Conservation (phyloP, 2,888 invertebrate genomes). For the Aporophyla nigra region DNA sequence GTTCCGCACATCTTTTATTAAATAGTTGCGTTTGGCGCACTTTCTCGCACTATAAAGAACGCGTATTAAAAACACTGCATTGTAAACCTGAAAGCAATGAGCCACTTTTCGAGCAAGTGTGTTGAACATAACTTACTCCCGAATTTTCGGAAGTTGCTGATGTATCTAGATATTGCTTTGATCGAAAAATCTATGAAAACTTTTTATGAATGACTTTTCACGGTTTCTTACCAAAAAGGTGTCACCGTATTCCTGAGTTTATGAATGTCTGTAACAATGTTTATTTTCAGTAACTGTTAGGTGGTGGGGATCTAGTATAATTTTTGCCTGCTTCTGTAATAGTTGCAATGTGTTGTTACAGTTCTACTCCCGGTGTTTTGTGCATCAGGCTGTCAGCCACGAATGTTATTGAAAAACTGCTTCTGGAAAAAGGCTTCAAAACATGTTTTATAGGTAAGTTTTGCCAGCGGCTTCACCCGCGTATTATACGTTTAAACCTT, state of each 20-base stretch:
- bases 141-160: neutral
- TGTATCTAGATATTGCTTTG: neutral
- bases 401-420: neutral
- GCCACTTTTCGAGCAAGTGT: neutral
- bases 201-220: neutral
- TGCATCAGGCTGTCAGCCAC: conserved; percentile 5
- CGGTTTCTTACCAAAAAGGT: neutral
- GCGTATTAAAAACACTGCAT: too few relatives aligned
- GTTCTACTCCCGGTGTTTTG: neutral
- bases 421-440: neutral
- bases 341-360: conserved; percentile 31
- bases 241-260: neutral
- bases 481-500: too few relatives aligned
- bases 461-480: too few relatives aligned
- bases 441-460: too few relatives aligned
- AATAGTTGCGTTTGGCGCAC: too few relatives aligned
- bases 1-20: too few relatives aligned
- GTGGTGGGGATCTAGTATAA: neutral
- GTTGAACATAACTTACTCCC: too few relatives aligned
- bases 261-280: neutral
- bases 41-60: too few relatives aligned
- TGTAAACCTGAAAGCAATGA: neutral
- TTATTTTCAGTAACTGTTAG: neutral
- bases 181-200: neutral
- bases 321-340: conserved; percentile 3